These are phyloP conservation scores for Liparis tanakae DNA, from an alignment of 2,797 vertebrate species.

Conservation along the genomic window DNA sequence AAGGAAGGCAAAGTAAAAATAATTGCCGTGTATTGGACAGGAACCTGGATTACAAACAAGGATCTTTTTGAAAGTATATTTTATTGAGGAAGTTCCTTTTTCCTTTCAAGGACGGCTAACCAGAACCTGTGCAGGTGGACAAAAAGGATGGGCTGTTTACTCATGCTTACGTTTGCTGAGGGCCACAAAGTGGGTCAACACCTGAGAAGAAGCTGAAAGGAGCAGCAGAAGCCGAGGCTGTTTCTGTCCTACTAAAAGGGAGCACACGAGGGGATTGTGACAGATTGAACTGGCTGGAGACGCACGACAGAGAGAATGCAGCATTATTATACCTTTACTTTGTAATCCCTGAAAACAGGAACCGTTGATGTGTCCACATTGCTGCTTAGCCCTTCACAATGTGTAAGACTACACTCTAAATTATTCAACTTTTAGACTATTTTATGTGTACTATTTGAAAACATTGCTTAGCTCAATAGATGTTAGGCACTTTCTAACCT, in stretches of 20 bases:
- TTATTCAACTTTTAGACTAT: neutral
- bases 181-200: slow-evolving; percentile 63
- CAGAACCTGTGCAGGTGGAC: slow-evolving; percentile 4
- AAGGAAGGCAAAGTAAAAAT: no score
- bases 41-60: slow-evolving; percentile 19
- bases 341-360: neutral
- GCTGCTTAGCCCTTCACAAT: neutral
- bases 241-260: slow-evolving; percentile 34
- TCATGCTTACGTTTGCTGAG: slow-evolving; percentile 32
- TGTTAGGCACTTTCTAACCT: slow-evolving; percentile 1
- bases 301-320: neutral
- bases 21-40: slow-evolving; percentile 28
- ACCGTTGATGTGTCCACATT: neutral
- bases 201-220: slow-evolving; percentile 67
- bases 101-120: neutral
- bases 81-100: neutral
- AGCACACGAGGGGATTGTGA: slow-evolving; percentile 1
- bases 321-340: neutral
- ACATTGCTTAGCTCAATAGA: neutral
- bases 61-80: neutral
- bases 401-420: neutral
- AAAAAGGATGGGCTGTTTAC: slow-evolving; percentile 34
- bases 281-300: slow-evolving; percentile 1
- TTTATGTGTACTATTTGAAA: neutral
- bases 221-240: slow-evolving; percentile 39